A percentile compares a stretch with the other conserved stretches of the same genome.
Evolutionary conservation across 1,140 invertebrate species (phyloP).

Genomic region (Meloidogyne floridensis): DNA sequence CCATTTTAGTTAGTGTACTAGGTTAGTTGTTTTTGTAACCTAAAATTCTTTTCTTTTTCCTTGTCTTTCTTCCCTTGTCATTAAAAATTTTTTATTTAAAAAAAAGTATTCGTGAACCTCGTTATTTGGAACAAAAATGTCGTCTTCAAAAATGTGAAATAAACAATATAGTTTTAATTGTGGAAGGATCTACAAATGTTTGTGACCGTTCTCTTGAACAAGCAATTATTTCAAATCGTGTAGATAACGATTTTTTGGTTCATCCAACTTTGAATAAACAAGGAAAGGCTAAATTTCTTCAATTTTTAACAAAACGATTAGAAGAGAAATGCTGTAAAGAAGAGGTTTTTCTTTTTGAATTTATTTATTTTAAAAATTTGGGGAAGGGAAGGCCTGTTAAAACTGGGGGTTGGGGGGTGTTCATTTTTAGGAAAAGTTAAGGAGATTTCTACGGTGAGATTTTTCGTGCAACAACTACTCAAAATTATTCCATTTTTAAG

Average conservation of each 20-base stretch:
- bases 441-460: too few species aligned
- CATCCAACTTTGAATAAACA: constrained; percentile 51
- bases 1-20: too few species aligned
- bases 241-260: constrained; percentile 52
- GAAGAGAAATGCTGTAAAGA: constrained; percentile 23
- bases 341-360: too few species aligned
- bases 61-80: too few species aligned
- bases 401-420: too few species aligned
- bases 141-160: constrained; percentile 48
- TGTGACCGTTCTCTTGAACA: constrained; percentile 52
- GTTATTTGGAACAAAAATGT: constrained; percentile 54
- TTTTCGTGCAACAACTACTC: too few species aligned
- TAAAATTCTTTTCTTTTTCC: too few species aligned
- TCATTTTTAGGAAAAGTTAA: too few species aligned
- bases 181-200: constrained; percentile 36
- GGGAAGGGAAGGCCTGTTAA: too few species aligned
- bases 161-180: constrained; percentile 49
- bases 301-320: constrained; percentile 43
- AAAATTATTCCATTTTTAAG: too few species aligned
- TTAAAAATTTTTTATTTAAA: too few species aligned
- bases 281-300: constrained; percentile 54
- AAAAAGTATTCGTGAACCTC: constrained; percentile 51
- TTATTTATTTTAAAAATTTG: not conserved
- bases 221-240: constrained; percentile 46
- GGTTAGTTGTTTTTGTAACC: too few species aligned